These are phyloP conservation scores for Gymnobelideus leadbeateri DNA, from an alignment of 2,113 vertebrate genomes.

Conservation along the genomic window DNA sequence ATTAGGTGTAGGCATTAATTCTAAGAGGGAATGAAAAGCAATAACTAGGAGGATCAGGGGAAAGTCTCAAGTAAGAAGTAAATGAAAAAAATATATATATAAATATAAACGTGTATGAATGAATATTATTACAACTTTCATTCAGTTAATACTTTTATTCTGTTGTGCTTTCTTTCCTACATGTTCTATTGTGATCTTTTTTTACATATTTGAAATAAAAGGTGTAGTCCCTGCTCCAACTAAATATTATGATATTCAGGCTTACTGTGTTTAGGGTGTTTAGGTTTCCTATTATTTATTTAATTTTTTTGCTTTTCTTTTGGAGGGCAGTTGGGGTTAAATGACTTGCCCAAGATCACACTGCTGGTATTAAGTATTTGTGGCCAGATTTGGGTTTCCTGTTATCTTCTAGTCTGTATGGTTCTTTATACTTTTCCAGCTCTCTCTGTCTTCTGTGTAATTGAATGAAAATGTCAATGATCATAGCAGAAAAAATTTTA, in stretches of 20 bases:
- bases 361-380: too few species aligned
- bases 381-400: too few species aligned
- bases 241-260: background rate
- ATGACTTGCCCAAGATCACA: too few species aligned
- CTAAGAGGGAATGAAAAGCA: background rate
- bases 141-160: background rate
- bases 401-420: background rate
- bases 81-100: background rate
- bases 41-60: background rate
- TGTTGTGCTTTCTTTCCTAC: background rate
- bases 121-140: background rate
- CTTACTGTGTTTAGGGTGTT: background rate
- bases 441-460: background rate
- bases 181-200: background rate
- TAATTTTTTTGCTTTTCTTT: too few species aligned
- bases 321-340: too few species aligned
- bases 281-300: background rate
- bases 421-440: background rate
- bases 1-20: background rate
- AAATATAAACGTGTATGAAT: background rate
- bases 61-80: background rate
- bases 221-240: background rate
- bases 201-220: background rate
- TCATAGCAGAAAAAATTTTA: background rate
- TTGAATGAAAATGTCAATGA: background rate